phyloP scores from a whole-genome alignment of 2,888 invertebrate genomes.

The Emmelina monodactyla region DNA sequence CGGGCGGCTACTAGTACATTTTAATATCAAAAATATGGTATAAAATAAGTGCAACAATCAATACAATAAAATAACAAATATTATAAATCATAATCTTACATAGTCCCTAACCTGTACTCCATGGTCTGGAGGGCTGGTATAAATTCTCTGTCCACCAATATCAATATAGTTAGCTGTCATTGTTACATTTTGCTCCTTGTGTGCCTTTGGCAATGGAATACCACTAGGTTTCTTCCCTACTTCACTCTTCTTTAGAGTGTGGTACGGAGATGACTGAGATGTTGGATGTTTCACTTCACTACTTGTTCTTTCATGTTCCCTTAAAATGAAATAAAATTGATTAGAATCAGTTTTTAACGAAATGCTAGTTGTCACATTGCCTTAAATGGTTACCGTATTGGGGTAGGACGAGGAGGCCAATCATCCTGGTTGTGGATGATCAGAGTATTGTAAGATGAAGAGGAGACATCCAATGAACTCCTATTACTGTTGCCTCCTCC shows the following conservation, averaged over 20 bases:
- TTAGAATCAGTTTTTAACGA: not conserved
- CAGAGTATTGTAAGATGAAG: slow-evolving; percentile 83
- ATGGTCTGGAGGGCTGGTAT: slow-evolving; percentile 58
- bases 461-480: slow-evolving; percentile 75
- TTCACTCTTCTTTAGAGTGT: slow-evolving; percentile 49
- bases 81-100: no score
- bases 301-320: slow-evolving; percentile 56
- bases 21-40: no score
- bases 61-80: no score
- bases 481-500: slow-evolving; percentile 67
- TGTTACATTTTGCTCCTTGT: slow-evolving; percentile 48
- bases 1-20: no score
- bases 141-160: slow-evolving; percentile 57
- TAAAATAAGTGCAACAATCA: no score
- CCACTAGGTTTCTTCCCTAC: slow-evolving; percentile 52
- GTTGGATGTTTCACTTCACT: slow-evolving; percentile 54
- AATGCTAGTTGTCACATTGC: not conserved
- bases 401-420: slow-evolving; percentile 68
- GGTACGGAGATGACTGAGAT: slow-evolving; percentile 55
- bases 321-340: slow-evolving; percentile 15
- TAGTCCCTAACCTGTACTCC: slow-evolving; percentile 52
- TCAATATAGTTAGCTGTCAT: slow-evolving; percentile 54
- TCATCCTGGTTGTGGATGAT: slow-evolving; percentile 83
- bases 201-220: slow-evolving; percentile 50
- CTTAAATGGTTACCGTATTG: slow-evolving; percentile 38